phyloP scores from a whole-genome alignment of 1,140 invertebrate genomes.

The Magallana ariakensis region DNA sequence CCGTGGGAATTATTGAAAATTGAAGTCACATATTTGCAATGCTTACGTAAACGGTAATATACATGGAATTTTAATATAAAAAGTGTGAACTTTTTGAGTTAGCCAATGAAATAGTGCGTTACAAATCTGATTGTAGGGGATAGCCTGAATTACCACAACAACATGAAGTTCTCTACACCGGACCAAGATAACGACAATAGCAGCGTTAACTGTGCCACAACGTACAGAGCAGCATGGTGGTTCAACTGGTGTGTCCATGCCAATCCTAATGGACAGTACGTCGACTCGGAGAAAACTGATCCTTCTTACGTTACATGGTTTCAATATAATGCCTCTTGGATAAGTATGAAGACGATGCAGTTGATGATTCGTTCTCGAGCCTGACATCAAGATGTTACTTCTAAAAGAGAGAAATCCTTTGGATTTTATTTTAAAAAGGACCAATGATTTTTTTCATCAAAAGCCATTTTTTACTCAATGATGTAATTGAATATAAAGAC shows the following conservation, averaged over 20 bases:
- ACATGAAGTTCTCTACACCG: slow-evolving; percentile 16
- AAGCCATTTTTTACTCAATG: too few species aligned
- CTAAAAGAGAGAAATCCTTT: too few species aligned
- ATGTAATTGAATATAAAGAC: too few species aligned
- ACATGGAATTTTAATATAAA: too few species aligned
- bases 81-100: too few species aligned
- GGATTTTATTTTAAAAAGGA: too few species aligned
- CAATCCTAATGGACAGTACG: not conserved
- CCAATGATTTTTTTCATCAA: too few species aligned
- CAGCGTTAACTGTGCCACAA: not conserved
- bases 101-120: too few species aligned
- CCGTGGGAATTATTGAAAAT: too few species aligned
- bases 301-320: not conserved
- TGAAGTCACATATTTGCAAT: too few species aligned
- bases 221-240: slow-evolving; percentile 2
- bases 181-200: slow-evolving; percentile 31
- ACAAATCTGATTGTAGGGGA: not conserved
- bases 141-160: not conserved
- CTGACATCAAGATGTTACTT: too few species aligned
- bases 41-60: too few species aligned
- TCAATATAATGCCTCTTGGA: not conserved
- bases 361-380: not conserved
- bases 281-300: not conserved
- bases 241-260: slow-evolving; percentile 4
- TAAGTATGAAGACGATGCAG: not conserved